phyloP scores from a whole-genome alignment of 1,140 invertebrate genomes.

The Gonatopus flavifemur region DNA sequence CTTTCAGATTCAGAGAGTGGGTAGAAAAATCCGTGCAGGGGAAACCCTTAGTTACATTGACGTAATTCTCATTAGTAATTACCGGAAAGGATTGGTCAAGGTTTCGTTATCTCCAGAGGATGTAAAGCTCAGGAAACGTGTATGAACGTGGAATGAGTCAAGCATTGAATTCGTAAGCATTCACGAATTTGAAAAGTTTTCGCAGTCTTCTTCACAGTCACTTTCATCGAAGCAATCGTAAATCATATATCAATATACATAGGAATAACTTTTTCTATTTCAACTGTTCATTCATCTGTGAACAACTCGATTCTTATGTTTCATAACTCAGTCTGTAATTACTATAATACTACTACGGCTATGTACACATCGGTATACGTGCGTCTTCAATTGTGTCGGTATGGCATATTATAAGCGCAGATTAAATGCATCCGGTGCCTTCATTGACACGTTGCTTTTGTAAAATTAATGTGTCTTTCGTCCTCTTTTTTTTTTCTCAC shows the following conservation, averaged over 20 bases:
- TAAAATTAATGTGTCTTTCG: conserved; percentile 10
- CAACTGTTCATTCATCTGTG: conserved; percentile 5
- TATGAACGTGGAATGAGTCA: too few relatives aligned
- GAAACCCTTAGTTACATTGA: too few relatives aligned
- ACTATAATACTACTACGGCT: conserved; percentile 12
- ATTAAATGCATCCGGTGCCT: conserved; percentile 33
- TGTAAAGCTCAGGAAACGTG: too few relatives aligned
- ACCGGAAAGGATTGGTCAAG: too few relatives aligned
- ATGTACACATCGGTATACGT: too few relatives aligned
- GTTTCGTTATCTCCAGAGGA: too few relatives aligned
- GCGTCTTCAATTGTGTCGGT: conserved; percentile 11
- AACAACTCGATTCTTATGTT: not conserved
- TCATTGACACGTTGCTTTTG: conserved; percentile 12
- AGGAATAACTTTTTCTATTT: conserved; percentile 11
- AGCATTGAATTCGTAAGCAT: too few relatives aligned
- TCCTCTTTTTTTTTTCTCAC: not conserved
- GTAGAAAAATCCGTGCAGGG: too few relatives aligned
- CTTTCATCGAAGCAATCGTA: conserved; percentile 2
- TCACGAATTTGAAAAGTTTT: too few relatives aligned
- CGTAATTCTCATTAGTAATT: too few relatives aligned
- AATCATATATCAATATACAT: conserved; percentile 1
- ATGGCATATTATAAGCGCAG: conserved; percentile 13
- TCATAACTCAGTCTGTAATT: conserved; percentile 13
- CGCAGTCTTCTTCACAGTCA: too few relatives aligned
- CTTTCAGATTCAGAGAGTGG: too few relatives aligned